Base-by-base conservation (phyloP, 1,140 invertebrate species). In the Drosophila parabipectinata region DNA sequence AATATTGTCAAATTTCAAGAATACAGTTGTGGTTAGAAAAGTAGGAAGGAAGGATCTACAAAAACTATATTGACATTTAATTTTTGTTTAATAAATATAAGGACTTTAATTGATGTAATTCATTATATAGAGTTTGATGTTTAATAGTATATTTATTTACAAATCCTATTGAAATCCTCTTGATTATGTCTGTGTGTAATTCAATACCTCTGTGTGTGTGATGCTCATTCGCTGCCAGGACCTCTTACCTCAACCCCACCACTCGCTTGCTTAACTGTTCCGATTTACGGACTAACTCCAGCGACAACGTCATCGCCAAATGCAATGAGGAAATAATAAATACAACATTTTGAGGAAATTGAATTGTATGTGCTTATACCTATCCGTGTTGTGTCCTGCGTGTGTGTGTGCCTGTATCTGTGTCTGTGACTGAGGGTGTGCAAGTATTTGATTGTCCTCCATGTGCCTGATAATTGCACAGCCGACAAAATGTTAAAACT, bases 241-340 rank as follows among this genome's bases (percentile, higher is more conserved):
- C 3, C 14, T 34, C 26, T 7, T 21, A 44, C 10, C 9, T 51
- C 53, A 37, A 55, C 21, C 24, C 51, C 56, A 18, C 50, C 30
- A 28, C 28, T 39, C 30, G 54, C 26, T 54, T 41, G 72, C 67
- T 82, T 85, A 85, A 87, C 82, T 72, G 82, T 87, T 82, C 78
- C 82, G 82, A 87, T 87, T 87, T 87, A 88, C 78, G 74, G 79
- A 87, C 78, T 72, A 78, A 79, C 83, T 78, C 66, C 71, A 56
- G 44, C 50, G 56, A 53, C 72, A 54, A 54, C 58, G 63, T 75
- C 66, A 74, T 63, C 59, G 72, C 47, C 81, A 77, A 75, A 67
- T 88, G 84, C 83, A 88, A 77, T 89, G 84, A 88, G 83, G 83
- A 88, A 88, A 88, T 89, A 88, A 88, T 88, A 88, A 88, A 88